phyloP scores from a whole-genome alignment of 2,888 invertebrate genomes.

The Tenthredo amoena region DNA sequence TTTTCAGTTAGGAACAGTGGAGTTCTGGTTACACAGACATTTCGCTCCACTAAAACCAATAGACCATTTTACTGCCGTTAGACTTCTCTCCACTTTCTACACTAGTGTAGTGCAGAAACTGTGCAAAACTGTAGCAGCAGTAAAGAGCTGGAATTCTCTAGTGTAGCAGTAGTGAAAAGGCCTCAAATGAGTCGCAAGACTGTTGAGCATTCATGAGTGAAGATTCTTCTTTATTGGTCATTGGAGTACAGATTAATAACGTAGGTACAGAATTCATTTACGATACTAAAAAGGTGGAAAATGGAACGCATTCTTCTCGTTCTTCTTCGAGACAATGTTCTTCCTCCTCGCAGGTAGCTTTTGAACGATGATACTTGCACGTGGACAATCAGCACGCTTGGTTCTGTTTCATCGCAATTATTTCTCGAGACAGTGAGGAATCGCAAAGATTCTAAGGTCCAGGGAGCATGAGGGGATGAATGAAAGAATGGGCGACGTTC shows the following conservation, averaged over 20 bases:
- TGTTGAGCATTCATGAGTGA: background rate
- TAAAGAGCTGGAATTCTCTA: background rate
- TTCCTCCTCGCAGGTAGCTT: background rate
- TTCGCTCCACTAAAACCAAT: background rate
- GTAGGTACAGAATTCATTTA: background rate
- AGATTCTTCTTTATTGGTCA: background rate
- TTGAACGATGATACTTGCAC: background rate
- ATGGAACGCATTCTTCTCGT: background rate
- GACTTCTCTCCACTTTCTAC: background rate
- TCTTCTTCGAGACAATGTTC: background rate
- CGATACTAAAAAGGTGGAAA: background rate
- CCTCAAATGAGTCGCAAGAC: background rate
- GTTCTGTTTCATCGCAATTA: background rate
- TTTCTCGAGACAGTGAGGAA: constrained; percentile 6
- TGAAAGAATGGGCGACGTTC: background rate
- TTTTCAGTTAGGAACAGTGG: background rate
- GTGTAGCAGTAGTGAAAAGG: background rate
- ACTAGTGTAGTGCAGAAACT: background rate
- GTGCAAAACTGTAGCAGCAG: background rate
- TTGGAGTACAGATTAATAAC: background rate
- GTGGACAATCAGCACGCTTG: background rate
- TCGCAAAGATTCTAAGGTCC: background rate
- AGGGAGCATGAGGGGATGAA: background rate
- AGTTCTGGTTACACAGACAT: background rate
- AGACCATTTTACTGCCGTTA: background rate